Conservation (phyloP, 2,797 vertebrate genomes). For the Selene dorsalis region DNA sequence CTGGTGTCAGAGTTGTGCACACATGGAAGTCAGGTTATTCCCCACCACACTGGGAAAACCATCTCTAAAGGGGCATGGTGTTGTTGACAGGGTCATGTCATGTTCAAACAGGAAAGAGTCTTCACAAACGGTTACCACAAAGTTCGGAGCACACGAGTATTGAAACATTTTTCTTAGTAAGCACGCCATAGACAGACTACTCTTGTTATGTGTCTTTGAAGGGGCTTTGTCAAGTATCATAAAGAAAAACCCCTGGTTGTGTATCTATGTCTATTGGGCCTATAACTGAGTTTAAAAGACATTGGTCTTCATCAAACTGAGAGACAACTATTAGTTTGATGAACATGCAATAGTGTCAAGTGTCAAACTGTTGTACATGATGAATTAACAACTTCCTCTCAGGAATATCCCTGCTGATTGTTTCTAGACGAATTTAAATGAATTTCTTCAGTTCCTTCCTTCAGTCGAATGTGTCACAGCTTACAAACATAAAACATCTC, state of each 20-base stretch:
- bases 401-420: constrained; percentile 47
- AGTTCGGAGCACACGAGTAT: constrained; percentile 2
- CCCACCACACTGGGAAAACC: background rate
- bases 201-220: background rate
- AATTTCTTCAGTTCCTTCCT: constrained; percentile 24
- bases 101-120: constrained; percentile 1
- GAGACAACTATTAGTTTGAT: no score
- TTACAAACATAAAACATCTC: no score
- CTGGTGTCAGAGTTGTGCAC: background rate
- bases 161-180: background rate
- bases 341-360: no score
- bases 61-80: background rate
- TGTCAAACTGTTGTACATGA: no score
- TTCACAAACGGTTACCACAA: constrained; percentile 3
- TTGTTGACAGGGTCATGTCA: constrained; percentile 8
- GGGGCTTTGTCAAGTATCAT: background rate
- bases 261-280: background rate
- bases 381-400: constrained; percentile 11
- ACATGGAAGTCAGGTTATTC: background rate
- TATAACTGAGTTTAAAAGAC: constrained; percentile 1
- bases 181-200: background rate
- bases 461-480: background rate
- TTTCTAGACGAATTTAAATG: constrained; percentile 8
- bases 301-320: background rate
- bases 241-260: background rate